These are phyloP conservation scores for Rhabditophanes sp. DNA, from an alignment of 2,888 invertebrate species.

Conservation along the genomic window DNA sequence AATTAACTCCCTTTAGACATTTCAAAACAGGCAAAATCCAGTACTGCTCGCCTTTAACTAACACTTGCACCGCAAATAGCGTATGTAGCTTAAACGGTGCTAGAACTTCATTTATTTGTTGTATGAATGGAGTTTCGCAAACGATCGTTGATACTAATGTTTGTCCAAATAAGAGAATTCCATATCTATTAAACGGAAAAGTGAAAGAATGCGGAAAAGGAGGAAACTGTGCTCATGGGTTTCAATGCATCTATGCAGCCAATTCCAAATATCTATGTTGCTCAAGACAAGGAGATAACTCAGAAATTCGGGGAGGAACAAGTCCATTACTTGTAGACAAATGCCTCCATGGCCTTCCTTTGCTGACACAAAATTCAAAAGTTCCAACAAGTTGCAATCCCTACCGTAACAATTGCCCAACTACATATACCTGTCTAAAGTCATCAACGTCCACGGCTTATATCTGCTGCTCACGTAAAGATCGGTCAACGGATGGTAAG, in stretches of 20 bases:
- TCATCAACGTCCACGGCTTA: no score
- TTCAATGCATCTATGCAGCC: slow-evolving; percentile 22
- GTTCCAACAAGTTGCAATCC: slow-evolving; percentile 8
- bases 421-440: slow-evolving; percentile 21
- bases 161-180: slow-evolving; percentile 18
- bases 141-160: no score
- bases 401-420: no score
- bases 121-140: no score
- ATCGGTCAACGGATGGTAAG: no score
- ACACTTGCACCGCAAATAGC: slow-evolving; percentile 12
- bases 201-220: slow-evolving; percentile 21
- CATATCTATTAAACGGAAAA: slow-evolving; percentile 23
- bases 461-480: no score
- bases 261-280: slow-evolving; percentile 22
- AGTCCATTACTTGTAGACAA: no score
- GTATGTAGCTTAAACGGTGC: slow-evolving; percentile 21
- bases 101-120: slow-evolving; percentile 25
- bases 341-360: no score
- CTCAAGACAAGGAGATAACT: neutral
- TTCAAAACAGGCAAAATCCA: slow-evolving; percentile 14
- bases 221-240: slow-evolving; percentile 19
- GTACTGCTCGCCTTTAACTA: slow-evolving; percentile 16
- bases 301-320: no score
- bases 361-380: slow-evolving; percentile 1
- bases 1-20: slow-evolving; percentile 15